Percentiles rank a stretch among this genome's conserved stretches.
Conservation (phyloP, 2,888 invertebrate genomes). For the Chironomus riparius region DNA sequence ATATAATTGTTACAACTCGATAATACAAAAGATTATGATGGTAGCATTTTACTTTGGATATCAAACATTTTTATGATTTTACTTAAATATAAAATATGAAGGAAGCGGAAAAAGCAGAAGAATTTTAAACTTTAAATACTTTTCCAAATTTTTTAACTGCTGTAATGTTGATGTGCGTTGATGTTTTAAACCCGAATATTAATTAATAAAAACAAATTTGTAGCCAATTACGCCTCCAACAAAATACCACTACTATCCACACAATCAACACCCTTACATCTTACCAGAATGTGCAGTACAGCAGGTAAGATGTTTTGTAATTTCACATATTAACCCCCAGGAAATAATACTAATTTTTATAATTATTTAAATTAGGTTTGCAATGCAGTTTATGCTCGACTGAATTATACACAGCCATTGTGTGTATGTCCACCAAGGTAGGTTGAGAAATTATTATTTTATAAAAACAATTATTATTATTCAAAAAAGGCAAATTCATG, state of each 20-base stretch:
- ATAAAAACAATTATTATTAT: too few species aligned
- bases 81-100: too few species aligned
- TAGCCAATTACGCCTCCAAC: constrained; percentile 70
- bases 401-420: constrained; percentile 86
- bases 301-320: constrained; percentile 50
- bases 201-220: not conserved
- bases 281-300: constrained; percentile 91
- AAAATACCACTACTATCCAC: constrained; percentile 89
- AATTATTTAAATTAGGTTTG: constrained; percentile 54
- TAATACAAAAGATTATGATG: too few species aligned
- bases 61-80: not conserved
- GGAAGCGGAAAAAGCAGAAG: too few species aligned
- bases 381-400: constrained; percentile 83
- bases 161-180: too few species aligned
- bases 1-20: too few species aligned
- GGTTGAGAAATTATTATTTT: constrained; percentile 26
- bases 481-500: too few species aligned
- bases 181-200: too few species aligned
- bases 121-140: too few species aligned
- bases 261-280: constrained; percentile 85
- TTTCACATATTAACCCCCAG: not conserved
- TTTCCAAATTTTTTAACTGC: too few species aligned
- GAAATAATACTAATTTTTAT: too few species aligned
- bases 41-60: not conserved
- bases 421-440: constrained; percentile 80